phyloP scores from a whole-genome alignment of 2,888 invertebrate species.

The Plebejus anna region DNA sequence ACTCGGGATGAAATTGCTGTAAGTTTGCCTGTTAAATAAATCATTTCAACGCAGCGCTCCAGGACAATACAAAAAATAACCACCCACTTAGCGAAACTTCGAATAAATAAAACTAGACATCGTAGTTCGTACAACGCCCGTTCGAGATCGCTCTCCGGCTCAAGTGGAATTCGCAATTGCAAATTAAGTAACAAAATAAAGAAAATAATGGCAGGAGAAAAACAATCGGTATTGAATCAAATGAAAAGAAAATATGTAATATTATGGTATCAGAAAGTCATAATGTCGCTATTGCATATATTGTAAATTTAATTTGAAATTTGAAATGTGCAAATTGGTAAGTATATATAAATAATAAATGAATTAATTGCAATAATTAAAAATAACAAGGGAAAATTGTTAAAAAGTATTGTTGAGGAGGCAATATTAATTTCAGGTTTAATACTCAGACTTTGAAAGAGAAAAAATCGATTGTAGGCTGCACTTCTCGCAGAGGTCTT shows the following conservation, averaged over 20 bases:
- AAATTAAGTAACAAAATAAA: background rate
- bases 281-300: background rate
- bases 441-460: background rate
- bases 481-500: slow-evolving; percentile 1
- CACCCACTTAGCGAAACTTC: background rate
- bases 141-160: background rate
- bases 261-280: background rate
- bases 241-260: background rate
- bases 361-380: background rate
- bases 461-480: background rate
- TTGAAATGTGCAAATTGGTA: background rate
- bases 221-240: background rate
- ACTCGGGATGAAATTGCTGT: background rate
- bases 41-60: slow-evolving; percentile 4
- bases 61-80: background rate
- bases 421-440: background rate
- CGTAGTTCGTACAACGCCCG: background rate
- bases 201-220: background rate
- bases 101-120: slow-evolving; percentile 3
- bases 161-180: background rate
- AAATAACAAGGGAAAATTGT: background rate
- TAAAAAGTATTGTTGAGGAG: background rate
- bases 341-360: background rate
- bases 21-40: slow-evolving; percentile 15
- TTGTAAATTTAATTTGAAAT: background rate